Evolutionary conservation across 2,888 invertebrate genomes (phyloP).

Genomic region (Crossocerus cetratus): DNA sequence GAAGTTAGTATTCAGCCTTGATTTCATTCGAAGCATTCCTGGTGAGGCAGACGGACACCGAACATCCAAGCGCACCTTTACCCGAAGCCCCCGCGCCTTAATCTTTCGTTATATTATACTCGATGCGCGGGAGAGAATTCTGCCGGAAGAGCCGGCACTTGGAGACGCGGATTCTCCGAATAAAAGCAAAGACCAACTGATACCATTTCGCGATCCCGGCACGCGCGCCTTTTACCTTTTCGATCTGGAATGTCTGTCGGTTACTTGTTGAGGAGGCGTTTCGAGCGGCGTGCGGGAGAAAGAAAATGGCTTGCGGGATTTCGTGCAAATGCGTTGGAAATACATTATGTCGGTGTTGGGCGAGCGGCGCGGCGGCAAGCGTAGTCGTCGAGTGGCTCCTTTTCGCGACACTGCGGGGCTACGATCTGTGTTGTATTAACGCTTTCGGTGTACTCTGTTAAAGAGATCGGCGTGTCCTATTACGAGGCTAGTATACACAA

Average conservation of each 20-base stretch:
- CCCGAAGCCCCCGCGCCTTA: not conserved
- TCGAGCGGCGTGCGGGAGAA: too few species aligned
- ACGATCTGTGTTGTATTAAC: slow-evolving; percentile 40
- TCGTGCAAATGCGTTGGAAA: slow-evolving; percentile 36
- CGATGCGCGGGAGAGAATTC: not conserved
- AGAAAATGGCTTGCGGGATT: not conserved
- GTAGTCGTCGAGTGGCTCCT: too few species aligned
- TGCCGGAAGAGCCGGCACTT: slow-evolving; percentile 24
- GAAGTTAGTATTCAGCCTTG: slow-evolving; percentile 14
- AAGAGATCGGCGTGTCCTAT: slow-evolving; percentile 38
- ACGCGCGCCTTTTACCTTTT: too few species aligned
- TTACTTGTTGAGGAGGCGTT: too few species aligned
- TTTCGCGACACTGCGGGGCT: not conserved
- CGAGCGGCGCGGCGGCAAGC: too few species aligned
- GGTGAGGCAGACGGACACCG: not conserved
- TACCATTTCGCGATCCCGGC: too few species aligned
- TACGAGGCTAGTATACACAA: slow-evolving; percentile 46
- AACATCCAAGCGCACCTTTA: not conserved
- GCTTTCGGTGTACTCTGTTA: slow-evolving; percentile 62
- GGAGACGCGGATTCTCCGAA: slow-evolving; percentile 2
- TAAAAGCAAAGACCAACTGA: too few species aligned
- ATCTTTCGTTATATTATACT: too few species aligned
- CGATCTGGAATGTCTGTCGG: too few species aligned
- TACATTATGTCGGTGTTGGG: slow-evolving; percentile 25
- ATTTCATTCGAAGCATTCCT: slow-evolving; percentile 45